These are phyloP conservation scores for Orchesella flavescens DNA, from an alignment of 2,888 invertebrate genomes.

Conservation along the genomic window DNA sequence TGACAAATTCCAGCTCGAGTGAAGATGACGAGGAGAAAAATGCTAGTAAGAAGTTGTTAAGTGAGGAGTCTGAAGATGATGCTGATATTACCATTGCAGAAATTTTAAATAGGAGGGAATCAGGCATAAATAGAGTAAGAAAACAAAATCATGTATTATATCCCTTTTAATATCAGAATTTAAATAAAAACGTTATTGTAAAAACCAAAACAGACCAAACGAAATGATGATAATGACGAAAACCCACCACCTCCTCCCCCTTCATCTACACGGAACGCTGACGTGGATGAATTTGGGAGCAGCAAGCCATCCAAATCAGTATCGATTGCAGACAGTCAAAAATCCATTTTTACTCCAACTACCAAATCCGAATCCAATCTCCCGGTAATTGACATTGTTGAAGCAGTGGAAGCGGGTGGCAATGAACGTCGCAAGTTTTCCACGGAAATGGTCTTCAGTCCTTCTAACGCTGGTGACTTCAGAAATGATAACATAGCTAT, in stretches of 20 bases:
- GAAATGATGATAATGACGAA: neutral
- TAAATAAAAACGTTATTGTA: too few species aligned
- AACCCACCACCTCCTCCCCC: neutral
- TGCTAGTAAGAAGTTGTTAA: neutral
- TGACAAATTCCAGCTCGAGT: neutral
- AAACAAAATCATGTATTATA: too few species aligned
- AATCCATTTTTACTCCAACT: neutral
- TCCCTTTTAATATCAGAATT: too few species aligned
- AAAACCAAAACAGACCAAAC: too few species aligned
- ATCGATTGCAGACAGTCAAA: neutral
- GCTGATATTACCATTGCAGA: constrained; percentile 34
- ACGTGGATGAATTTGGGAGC: too few species aligned
- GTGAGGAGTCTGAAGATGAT: constrained; percentile 21
- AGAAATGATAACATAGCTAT: too few species aligned
- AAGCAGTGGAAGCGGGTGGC: neutral
- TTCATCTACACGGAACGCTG: neutral
- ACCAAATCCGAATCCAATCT: too few species aligned
- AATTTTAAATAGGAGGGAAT: constrained; percentile 43
- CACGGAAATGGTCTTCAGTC: too few species aligned
- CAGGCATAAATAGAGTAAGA: neutral
- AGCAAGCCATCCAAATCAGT: neutral
- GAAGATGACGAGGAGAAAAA: constrained; percentile 14
- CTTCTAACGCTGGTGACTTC: too few species aligned
- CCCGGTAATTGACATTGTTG: too few species aligned
- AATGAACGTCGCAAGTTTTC: too few species aligned